Base-by-base conservation (phyloP, 2,797 vertebrate genomes). In the Echiichthys vipera region DNA sequence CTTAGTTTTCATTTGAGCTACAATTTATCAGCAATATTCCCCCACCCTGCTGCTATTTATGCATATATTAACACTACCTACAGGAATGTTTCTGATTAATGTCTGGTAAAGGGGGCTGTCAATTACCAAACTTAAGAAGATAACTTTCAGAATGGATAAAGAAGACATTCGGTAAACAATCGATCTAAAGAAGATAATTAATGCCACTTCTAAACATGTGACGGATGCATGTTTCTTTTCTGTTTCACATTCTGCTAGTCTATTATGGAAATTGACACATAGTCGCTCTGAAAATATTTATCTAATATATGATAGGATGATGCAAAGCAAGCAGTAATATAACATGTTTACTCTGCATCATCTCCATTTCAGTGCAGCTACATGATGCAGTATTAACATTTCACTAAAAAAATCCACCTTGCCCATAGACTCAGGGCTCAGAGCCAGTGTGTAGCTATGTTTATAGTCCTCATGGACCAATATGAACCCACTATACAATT, bases 311-410 rank as follows among this genome's bases (percentile, higher is more conserved):
- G 18, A 59, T 54, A n/a, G n/a, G n/a, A 65, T 64, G 43, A 81
- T 85, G 58, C 68, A 74, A 65, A 67, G 46, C 57, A 20, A 30
- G 39, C 27, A 39, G 17, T 22, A 68, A 32, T 20, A 34, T 55
- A 65, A 56, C 49, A 40, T 62, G 54, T 77, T 72, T 69, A 51
- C 62, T 22, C 32, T 18, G 29, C 20, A 12, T 11, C 32, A 42
- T 74, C 51, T 77, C 42, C 12, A 53, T 70, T 68, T 69, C 71
- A 37, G 29, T 12, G 30, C 70, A 46, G 74, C 70, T 43, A 61
- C 58, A 49, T 43, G 66, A 78, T 71, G 67, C 55, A 51, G 29
- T 74, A 76, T 89, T 86, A 84, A 85, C 79, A 69, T 87, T 84
- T 84, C 83, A 84, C 85, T 90, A 85, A 78, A 88, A n/a, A 14